These are phyloP conservation scores for Rhinichthys osculus DNA, from an alignment of 2,797 vertebrate genomes.

Conservation along the genomic window DNA sequence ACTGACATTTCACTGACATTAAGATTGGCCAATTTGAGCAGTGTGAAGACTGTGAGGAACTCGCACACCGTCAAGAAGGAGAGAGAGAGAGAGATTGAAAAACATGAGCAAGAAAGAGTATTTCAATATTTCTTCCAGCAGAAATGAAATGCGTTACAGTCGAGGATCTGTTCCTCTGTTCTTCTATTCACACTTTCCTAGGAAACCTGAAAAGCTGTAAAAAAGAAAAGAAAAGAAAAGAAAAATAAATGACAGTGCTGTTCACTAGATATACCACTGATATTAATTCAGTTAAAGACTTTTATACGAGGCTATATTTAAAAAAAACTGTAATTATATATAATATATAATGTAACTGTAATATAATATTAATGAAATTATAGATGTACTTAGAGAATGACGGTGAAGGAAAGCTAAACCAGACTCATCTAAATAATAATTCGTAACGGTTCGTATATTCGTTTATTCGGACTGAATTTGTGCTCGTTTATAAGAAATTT, in stretches of 20 bases:
- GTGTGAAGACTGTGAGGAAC: conserved; percentile 72
- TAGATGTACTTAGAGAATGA: neutral
- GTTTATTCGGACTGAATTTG: neutral
- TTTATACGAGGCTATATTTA: neutral
- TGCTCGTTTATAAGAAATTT: neutral
- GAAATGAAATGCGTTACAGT: conserved; percentile 15
- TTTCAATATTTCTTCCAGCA: conserved; percentile 34
- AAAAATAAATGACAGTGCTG: neutral
- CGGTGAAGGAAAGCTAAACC: neutral
- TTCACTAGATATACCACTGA: neutral
- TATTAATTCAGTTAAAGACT: neutral
- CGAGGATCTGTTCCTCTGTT: neutral
- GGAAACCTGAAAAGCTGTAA: neutral
- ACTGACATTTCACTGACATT: conserved; percentile 87
- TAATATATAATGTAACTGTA: no score
- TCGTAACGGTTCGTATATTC: neutral
- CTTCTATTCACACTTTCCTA: neutral
- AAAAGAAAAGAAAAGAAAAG: no score
- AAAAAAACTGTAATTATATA: neutral
- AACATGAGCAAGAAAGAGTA: conserved; percentile 54
- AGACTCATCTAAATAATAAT: neutral
- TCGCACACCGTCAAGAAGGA: conserved; percentile 68
- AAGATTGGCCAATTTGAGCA: conserved; percentile 86
- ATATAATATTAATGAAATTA: neutral
- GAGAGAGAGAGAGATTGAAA: conserved; percentile 65